Evolutionary conservation across 35 echinoderm and acorn worm genomes (phyloP).

Genomic region (Amphiura filiformis): DNA sequence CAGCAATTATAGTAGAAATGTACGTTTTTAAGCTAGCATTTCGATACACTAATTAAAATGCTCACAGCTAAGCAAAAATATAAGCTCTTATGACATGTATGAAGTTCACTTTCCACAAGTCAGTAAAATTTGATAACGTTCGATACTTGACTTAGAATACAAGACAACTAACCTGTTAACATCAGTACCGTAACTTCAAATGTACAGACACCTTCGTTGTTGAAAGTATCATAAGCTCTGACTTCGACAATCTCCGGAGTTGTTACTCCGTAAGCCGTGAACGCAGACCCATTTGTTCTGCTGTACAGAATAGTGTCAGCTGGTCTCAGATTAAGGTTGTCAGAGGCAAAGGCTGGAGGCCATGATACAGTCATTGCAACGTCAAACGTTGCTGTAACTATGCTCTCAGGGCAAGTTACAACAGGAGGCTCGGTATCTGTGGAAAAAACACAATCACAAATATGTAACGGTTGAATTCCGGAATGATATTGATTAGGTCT

Average conservation of each 20-base stretch:
- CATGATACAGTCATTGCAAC: background rate
- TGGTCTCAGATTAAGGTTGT: constrained; percentile 10
- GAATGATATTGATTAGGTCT: no score
- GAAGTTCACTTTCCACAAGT: no score
- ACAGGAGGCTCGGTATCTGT: constrained; percentile 36
- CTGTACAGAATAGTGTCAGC: constrained; percentile 20
- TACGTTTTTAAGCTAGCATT: no score
- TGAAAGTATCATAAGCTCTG: constrained; percentile 16
- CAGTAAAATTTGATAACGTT: no score
- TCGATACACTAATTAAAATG: no score
- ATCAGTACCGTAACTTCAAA: constrained; percentile 18
- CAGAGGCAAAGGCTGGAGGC: constrained; percentile 4
- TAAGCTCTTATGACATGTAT: no score
- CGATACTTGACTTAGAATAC: no score
- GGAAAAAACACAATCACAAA: background rate
- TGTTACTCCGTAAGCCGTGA: background rate
- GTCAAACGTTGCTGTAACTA: background rate
- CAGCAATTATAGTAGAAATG: no score
- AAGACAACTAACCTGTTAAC: constrained; percentile 13
- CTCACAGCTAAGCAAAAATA: no score
- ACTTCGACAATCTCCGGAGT: background rate
- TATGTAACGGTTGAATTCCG: no score
- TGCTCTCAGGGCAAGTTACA: constrained; percentile 22
- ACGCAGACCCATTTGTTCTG: constrained; percentile 19
- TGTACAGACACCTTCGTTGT: constrained; percentile 5